A percentile compares a stretch with the other conserved stretches of the same genome.
Evolutionary conservation across 2,113 vertebrate genomes (phyloP).

Genomic region (Hemibagrus wyckioides): DNA sequence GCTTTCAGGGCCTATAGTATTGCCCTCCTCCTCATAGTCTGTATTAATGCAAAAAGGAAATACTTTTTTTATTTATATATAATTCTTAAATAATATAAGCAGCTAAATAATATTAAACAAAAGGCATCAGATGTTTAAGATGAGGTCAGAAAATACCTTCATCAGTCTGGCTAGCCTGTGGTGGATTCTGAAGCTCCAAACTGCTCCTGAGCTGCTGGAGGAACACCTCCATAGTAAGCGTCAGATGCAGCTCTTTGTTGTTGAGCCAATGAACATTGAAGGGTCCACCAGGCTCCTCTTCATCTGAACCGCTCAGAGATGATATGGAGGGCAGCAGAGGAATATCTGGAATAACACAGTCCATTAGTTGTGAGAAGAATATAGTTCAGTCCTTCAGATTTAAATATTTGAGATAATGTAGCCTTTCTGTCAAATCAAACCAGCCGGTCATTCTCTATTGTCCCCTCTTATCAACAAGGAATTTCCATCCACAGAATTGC

Average conservation of each 20-base stretch:
- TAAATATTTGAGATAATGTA: not conserved
- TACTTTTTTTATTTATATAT: not conserved
- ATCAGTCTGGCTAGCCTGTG: constrained; percentile 45
- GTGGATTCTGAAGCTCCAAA: constrained; percentile 82
- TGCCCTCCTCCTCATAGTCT: constrained; percentile 57
- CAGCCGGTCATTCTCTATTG: not conserved
- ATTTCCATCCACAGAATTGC: not conserved
- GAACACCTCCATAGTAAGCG: constrained; percentile 95
- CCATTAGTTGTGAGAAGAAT: not conserved
- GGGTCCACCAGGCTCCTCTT: constrained; percentile 86
- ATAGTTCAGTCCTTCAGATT: not conserved
- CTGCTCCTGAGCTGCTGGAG: constrained; percentile 86
- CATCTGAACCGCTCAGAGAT: constrained; percentile 82
- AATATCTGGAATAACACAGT: constrained; percentile 80
- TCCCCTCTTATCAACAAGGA: not conserved
- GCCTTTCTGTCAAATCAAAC: not conserved
- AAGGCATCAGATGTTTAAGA: not conserved
- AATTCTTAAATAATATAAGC: not conserved
- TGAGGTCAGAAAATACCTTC: not conserved
- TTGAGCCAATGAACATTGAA: constrained; percentile 98
- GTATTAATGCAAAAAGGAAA: not conserved
- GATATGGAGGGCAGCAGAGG: constrained; percentile 96
- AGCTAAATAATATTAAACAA: not conserved
- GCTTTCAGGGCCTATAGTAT: not conserved
- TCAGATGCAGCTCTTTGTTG: constrained; percentile 96